phyloP scores from a whole-genome alignment of 2,113 vertebrate genomes.

The Henicopernis longicauda region DNA sequence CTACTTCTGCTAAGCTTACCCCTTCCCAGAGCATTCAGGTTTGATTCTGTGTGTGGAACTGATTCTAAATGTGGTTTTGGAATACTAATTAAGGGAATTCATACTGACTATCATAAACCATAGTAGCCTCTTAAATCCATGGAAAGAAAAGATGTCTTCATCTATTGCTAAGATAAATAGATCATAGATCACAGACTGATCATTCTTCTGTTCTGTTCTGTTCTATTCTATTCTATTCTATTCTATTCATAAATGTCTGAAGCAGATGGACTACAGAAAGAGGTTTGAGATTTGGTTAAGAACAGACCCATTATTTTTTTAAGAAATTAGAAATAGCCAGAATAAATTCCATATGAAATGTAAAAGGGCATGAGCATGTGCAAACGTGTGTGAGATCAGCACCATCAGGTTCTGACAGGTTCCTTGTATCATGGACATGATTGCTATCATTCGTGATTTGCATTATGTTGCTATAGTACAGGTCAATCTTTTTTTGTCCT shows the following conservation, averaged over 20 bases:
- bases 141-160: neutral
- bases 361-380: neutral
- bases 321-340: neutral
- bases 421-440: neutral
- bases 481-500: neutral
- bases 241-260: neutral
- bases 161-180: neutral
- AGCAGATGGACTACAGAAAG: neutral
- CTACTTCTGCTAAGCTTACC: neutral
- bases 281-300: neutral
- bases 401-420: neutral
- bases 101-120: neutral
- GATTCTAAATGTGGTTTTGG: neutral
- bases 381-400: neutral
- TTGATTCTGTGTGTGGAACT: neutral
- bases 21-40: neutral
- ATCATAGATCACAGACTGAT: neutral
- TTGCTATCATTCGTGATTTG: neutral
- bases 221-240: neutral
- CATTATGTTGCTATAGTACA: neutral
- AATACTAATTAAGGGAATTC: neutral
- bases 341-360: neutral
- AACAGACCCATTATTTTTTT: neutral
- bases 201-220: neutral
- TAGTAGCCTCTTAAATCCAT: neutral